Percentiles rank a stretch among this genome's conserved stretches.
phyloP scores from a whole-genome alignment of 2,888 invertebrate species.

The Lypha dubia region DNA sequence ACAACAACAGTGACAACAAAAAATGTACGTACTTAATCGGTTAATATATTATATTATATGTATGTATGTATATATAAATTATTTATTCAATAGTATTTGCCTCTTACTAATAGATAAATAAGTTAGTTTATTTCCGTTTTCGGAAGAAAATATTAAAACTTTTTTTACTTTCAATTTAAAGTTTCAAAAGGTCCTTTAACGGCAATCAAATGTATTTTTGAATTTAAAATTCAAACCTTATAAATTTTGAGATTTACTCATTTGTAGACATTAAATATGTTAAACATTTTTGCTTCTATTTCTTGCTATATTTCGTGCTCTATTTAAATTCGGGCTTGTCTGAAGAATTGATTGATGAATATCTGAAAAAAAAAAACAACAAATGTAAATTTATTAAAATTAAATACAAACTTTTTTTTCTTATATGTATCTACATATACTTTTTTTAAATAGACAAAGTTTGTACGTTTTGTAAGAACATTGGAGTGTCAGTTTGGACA shows the following conservation, averaged over 20 bases:
- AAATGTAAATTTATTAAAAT: too few species aligned
- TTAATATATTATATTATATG: neutral
- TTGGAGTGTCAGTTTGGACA: too few species aligned
- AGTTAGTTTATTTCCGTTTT: constrained; percentile 18
- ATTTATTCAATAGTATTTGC: constrained; percentile 12
- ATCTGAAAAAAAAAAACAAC: constrained; percentile 63
- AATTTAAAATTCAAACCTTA: constrained; percentile 63
- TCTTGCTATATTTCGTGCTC: constrained; percentile 43
- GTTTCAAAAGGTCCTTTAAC: constrained; percentile 18
- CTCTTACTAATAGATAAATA: constrained; percentile 36
- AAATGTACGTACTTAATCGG: constrained; percentile 1
- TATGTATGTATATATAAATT: neutral
- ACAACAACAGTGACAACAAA: constrained; percentile 39
- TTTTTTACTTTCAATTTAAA: constrained; percentile 43
- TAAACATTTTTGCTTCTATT: constrained; percentile 58
- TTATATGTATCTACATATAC: too few species aligned
- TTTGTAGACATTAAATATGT: constrained; percentile 39
- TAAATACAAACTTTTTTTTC: too few species aligned
- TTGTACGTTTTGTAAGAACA: too few species aligned
- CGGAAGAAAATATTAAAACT: constrained; percentile 38
- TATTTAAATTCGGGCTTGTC: constrained; percentile 22
- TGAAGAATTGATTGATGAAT: constrained; percentile 19
- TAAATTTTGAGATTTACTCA: constrained; percentile 55
- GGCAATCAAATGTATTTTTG: constrained; percentile 23
- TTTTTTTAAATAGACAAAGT: too few species aligned